phyloP scores from a whole-genome alignment of 2,113 vertebrate species.

The Poeciliopsis prolifica region DNA sequence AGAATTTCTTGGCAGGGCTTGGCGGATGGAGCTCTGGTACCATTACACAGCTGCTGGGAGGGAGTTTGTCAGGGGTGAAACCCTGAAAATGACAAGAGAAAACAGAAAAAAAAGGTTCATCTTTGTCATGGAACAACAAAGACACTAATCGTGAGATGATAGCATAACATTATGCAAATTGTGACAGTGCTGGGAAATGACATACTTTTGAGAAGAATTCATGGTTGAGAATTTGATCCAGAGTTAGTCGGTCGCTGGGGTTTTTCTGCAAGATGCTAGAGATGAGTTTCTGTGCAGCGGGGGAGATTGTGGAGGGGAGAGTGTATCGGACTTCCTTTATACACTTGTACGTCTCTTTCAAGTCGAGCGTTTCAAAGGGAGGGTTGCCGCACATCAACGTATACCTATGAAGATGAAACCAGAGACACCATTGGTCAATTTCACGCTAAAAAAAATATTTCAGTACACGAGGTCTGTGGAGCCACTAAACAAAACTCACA shows the following conservation, averaged over 20 bases:
- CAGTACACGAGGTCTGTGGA: no score
- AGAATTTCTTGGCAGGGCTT: slow-evolving; percentile 91
- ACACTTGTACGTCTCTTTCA: slow-evolving; percentile 97
- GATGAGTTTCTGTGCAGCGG: slow-evolving; percentile 90
- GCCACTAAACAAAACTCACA: slow-evolving; percentile 82
- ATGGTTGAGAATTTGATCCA: slow-evolving; percentile 94
- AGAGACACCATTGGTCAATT: not conserved
- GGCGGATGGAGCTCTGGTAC: slow-evolving; percentile 92
- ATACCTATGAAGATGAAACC: slow-evolving; percentile 81
- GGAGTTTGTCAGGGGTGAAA: slow-evolving; percentile 93
- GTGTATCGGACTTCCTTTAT: slow-evolving; percentile 95
- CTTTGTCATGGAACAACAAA: not conserved
- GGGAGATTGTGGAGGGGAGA: slow-evolving; percentile 86
- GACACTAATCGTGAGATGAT: not conserved
- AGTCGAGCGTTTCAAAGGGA: slow-evolving; percentile 95
- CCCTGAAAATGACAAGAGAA: slow-evolving; percentile 77
- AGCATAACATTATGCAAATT: not conserved
- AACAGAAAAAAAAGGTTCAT: not conserved
- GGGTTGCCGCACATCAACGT: slow-evolving; percentile 94
- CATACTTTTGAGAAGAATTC: slow-evolving; percentile 94
- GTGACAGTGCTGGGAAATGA: not conserved
- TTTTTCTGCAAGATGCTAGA: slow-evolving; percentile 87
- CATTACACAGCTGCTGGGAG: slow-evolving; percentile 91
- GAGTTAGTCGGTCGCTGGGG: slow-evolving; percentile 87
- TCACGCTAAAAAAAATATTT: not conserved